Conservation (phyloP, 2,113 vertebrate genomes). For the Cathartes aura region DNA sequence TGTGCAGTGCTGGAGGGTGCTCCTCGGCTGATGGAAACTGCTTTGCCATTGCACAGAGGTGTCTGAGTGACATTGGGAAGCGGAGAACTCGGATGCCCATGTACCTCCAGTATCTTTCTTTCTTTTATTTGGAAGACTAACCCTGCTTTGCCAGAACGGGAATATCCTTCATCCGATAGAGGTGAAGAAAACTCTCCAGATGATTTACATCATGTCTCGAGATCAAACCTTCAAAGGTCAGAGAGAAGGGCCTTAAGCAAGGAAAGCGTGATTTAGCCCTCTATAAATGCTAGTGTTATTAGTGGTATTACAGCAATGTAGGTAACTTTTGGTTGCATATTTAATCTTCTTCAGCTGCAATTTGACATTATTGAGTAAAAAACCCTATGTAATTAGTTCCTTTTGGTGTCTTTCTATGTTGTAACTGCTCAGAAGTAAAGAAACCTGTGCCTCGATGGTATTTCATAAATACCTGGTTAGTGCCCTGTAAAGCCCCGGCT, state of each 20-base stretch:
- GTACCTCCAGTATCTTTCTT: not conserved
- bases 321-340: not conserved
- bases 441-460: not conserved
- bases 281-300: conserved; percentile 27
- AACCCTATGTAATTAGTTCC: not conserved
- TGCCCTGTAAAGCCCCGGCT: not conserved
- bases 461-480: not conserved
- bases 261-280: not conserved
- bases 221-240: conserved; percentile 39
- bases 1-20: not conserved
- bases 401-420: not conserved
- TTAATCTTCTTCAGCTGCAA: not conserved
- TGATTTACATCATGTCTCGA: not conserved
- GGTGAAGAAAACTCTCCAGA: not conserved
- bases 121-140: not conserved
- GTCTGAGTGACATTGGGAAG: not conserved
- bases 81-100: not conserved
- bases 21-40: not conserved
- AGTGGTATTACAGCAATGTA: not conserved
- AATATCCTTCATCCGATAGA: not conserved
- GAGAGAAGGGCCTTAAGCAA: not conserved
- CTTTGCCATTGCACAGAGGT: not conserved
- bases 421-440: not conserved
- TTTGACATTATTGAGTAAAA: not conserved
- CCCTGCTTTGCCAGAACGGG: not conserved